Evolutionary conservation across 2,888 invertebrate genomes (phyloP), one percentile per base, ranked within the genome.

Genomic region (Mallateleia sp.): DNA sequence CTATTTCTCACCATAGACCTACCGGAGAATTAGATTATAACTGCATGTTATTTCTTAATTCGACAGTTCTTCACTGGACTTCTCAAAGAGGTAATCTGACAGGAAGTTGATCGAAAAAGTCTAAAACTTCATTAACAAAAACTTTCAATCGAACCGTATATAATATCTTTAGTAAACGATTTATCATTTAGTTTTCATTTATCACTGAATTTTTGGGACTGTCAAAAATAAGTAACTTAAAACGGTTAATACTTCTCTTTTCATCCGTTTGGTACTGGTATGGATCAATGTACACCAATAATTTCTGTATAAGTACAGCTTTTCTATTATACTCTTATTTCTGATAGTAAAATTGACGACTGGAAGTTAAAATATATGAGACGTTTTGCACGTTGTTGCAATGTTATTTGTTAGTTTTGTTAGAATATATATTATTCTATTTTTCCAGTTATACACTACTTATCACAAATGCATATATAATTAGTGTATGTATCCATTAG

Each of bases 391-490:
- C n/a, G n/a, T n/a, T n/a, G n/a, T n/a, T n/a, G n/a, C n/a, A n/a
- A 54, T 54, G 24, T 54, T 54, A 24, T n/a, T n/a, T 24, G 24
- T 60, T 20, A 34, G 14, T n/a, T 11, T 4, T n/a, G 20, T 11
- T 60, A 34, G n/a, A n/a, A 60, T 24, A 15, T 54, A 54, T 24
- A 54, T 54, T 9, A 54, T 54, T 6, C 15, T 54, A 24, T 54
- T 54, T 11, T 14, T 54, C 15, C 25, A 54, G 11, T 25, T 38
- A 11, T 9, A 7, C 11, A 38, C 18, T 60, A 4, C 32, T 28
- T 32, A 34, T n/a, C 2, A 60, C 34, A n/a, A 34, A 54, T 2
- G 54, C 54, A 54, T 54, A 24, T 11, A 54, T 7, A 9, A 54
- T 24, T 2, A 54, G 5, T 8, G 5, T 54, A 24, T 24, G 7